These are phyloP conservation scores for Pantherophis vulpinus DNA, from an alignment of 2,797 vertebrate species.

Conservation along the genomic window DNA sequence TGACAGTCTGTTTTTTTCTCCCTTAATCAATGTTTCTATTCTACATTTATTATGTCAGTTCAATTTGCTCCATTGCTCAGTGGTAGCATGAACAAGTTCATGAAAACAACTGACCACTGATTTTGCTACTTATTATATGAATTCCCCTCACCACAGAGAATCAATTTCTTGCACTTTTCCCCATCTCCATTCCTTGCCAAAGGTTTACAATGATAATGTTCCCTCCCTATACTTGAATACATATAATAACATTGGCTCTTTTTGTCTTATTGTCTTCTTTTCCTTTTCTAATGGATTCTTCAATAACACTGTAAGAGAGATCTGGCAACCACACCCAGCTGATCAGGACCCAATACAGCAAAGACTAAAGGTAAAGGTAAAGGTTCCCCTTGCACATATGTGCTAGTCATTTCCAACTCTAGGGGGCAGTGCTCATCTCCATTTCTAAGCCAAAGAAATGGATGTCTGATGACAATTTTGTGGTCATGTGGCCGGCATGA, in stretches of 20 bases:
- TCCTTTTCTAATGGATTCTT: neutral
- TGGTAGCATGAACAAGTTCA: neutral
- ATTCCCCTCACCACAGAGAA: neutral
- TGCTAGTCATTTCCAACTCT: no score
- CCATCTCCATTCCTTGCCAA: neutral
- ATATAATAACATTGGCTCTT: neutral
- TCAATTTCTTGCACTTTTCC: neutral
- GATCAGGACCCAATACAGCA: neutral
- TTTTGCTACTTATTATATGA: neutral
- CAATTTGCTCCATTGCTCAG: neutral
- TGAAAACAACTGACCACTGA: neutral
- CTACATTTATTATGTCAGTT: neutral
- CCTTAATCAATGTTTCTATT: neutral
- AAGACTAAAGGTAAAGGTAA: neutral
- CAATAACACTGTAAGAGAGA: neutral
- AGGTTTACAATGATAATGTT: neutral
- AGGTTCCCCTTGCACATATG: no score
- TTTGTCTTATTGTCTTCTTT: neutral
- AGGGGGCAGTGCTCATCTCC: no score
- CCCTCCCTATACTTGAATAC: neutral
- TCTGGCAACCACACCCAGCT: neutral
- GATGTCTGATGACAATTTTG: no score
- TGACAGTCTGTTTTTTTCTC: neutral
- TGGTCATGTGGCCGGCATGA: no score
- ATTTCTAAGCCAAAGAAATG: no score